Evolutionary conservation across 2,888 invertebrate genomes (phyloP).

Genomic region (Leptopilina syphax): DNA sequence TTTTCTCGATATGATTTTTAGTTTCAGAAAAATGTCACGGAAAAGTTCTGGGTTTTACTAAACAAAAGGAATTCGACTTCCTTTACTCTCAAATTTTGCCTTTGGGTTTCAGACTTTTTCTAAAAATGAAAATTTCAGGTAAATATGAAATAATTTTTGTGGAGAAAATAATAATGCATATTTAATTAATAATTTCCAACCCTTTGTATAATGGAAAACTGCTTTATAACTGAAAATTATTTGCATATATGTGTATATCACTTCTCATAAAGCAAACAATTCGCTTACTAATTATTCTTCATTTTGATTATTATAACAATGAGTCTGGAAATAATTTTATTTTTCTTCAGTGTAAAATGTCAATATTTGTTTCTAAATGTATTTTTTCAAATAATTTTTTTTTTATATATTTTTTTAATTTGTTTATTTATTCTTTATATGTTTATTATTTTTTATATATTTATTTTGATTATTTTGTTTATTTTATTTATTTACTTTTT

Average conservation of each 20-base stretch:
- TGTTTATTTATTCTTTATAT: too few relatives aligned
- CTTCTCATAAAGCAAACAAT: not conserved
- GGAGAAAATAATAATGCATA: not conserved
- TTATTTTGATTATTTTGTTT: too few relatives aligned
- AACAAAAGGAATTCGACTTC: conserved; percentile 28
- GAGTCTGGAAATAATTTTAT: too few relatives aligned
- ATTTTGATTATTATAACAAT: too few relatives aligned
- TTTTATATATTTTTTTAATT: too few relatives aligned
- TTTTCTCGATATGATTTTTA: conserved; percentile 1
- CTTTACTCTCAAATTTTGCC: conserved; percentile 7
- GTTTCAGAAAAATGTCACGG: conserved; percentile 37
- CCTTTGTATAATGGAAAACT: not conserved
- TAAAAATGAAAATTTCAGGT: conserved; percentile 15
- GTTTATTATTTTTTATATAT: too few relatives aligned
- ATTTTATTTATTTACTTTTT: too few relatives aligned
- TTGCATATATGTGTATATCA: too few relatives aligned
- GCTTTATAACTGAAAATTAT: not conserved
- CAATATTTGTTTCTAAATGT: too few relatives aligned
- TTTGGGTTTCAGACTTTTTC: conserved; percentile 1
- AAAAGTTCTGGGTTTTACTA: conserved; percentile 36
- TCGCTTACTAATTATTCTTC: too few relatives aligned
- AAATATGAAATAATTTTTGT: conserved; percentile 14
- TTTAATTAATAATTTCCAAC: not conserved
- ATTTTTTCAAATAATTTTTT: too few relatives aligned
- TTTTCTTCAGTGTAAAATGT: too few relatives aligned